phyloP scores from a whole-genome alignment of 1,140 invertebrate species.

The Drosophila pectinifera region DNA sequence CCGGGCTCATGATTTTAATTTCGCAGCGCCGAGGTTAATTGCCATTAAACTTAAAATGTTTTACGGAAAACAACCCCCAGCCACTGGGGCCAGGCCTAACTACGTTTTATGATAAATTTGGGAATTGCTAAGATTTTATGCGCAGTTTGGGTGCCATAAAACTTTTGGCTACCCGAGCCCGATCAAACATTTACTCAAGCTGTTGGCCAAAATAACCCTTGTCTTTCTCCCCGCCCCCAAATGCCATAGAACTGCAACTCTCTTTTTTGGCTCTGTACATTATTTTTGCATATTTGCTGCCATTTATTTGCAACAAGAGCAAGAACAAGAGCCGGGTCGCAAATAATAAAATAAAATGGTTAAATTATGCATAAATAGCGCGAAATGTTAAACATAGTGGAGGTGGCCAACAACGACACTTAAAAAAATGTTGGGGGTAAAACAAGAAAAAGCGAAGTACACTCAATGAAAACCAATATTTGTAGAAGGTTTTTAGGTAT shows the following conservation, averaged over 20 bases:
- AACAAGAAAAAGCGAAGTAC: neutral
- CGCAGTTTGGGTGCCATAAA: conserved; percentile 69
- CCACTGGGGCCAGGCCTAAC: conserved; percentile 47
- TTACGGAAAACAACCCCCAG: conserved; percentile 20
- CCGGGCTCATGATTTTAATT: conserved; percentile 76
- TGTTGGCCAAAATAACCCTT: conserved; percentile 25
- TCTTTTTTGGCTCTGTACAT: conserved; percentile 30
- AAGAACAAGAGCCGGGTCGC: conserved; percentile 34
- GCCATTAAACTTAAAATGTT: conserved; percentile 79
- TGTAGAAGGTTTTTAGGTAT: neutral
- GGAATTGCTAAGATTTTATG: conserved; percentile 76
- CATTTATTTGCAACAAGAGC: conserved; percentile 49
- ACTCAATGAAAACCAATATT: neutral
- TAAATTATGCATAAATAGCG: conserved; percentile 57
- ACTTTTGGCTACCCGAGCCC: conserved; percentile 43
- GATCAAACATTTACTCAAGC: conserved; percentile 67
- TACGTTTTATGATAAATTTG: conserved; percentile 63
- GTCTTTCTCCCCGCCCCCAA: conserved; percentile 1
- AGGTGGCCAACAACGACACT: conserved; percentile 18
- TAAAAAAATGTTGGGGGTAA: neutral
- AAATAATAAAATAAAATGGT: conserved; percentile 61
- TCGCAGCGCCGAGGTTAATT: conserved; percentile 71
- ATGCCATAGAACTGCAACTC: conserved; percentile 35
- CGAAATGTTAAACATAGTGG: conserved; percentile 47
- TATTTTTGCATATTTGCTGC: conserved; percentile 55